A percentile compares a stretch with the other conserved stretches of the same genome.
Conservation (phyloP, 2,113 vertebrate species). For the Otocyon megalotis region DNA sequence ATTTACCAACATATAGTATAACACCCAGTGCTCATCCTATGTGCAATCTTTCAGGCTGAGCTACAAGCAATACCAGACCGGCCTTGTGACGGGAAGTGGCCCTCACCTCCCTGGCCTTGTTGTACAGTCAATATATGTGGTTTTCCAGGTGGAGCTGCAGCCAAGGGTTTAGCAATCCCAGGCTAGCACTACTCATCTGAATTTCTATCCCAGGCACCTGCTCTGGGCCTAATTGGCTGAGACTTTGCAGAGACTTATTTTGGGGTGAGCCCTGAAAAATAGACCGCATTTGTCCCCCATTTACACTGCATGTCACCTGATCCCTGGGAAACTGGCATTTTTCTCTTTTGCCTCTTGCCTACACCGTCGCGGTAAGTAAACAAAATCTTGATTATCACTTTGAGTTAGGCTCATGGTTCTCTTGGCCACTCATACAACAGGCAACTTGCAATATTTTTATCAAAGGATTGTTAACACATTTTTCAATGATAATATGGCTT, state of each 20-base stretch:
- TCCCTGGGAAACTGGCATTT: not conserved
- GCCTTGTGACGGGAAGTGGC: not conserved
- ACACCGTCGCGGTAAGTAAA: not conserved
- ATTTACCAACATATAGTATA: no score
- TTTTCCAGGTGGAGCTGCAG: not conserved
- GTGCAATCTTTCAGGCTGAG: not conserved
- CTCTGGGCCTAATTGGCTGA: no score
- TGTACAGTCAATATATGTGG: fast-evolving
- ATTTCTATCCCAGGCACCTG: fast-evolving
- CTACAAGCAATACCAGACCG: no score
- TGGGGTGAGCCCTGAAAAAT: not conserved
- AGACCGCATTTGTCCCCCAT: not conserved
- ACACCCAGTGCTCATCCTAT: not conserved
- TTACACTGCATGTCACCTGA: no score
- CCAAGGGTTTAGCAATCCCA: not conserved
- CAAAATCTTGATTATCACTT: not conserved
- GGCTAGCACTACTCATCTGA: not conserved
- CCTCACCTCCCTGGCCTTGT: not conserved
- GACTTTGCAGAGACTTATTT: not conserved
- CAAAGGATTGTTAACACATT: not conserved
- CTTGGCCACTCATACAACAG: not conserved
- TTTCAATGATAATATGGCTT: not conserved
- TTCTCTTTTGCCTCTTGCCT: not conserved
- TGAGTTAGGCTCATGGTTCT: not conserved
- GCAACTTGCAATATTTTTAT: not conserved